Conservation (phyloP, 2,888 invertebrate species). For the Anthophora plumipes region DNA sequence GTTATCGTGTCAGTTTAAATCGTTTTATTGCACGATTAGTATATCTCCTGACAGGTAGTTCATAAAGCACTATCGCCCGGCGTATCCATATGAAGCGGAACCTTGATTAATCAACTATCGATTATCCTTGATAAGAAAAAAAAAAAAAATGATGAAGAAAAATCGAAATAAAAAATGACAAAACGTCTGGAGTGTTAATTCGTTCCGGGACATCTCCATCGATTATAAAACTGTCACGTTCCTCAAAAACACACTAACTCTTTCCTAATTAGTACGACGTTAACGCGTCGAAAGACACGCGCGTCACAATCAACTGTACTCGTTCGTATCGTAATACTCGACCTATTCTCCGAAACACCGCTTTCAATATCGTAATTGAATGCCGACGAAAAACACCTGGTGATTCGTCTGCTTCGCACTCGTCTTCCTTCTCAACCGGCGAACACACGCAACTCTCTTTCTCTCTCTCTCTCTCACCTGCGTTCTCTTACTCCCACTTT, state of each 20-base stretch:
- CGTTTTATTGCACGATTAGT: conserved; percentile 9
- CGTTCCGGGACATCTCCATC: too few species aligned
- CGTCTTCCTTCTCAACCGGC: conserved; percentile 13
- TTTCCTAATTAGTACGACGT: neutral
- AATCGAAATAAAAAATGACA: neutral
- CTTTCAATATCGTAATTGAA: conserved; percentile 33
- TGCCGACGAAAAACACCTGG: conserved; percentile 44
- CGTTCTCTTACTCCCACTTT: too few species aligned
- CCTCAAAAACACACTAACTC: neutral
- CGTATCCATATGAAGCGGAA: neutral
- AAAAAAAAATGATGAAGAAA: too few species aligned
- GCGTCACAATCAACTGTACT: neutral
- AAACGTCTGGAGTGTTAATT: neutral
- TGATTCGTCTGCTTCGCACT: conserved; percentile 17
- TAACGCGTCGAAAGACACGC: conserved; percentile 1
- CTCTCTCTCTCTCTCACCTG: too few species aligned
- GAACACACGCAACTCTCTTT: neutral
- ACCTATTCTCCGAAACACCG: neutral
- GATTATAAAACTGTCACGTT: too few species aligned
- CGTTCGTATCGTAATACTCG: conserved; percentile 15
- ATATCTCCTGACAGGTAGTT: conserved; percentile 1
- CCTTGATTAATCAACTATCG: too few species aligned
- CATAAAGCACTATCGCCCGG: neutral
- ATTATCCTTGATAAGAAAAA: too few species aligned
- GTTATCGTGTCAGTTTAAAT: neutral